phyloP scores from a whole-genome alignment of 2,888 invertebrate genomes.

The Alentia gelatinosa region DNA sequence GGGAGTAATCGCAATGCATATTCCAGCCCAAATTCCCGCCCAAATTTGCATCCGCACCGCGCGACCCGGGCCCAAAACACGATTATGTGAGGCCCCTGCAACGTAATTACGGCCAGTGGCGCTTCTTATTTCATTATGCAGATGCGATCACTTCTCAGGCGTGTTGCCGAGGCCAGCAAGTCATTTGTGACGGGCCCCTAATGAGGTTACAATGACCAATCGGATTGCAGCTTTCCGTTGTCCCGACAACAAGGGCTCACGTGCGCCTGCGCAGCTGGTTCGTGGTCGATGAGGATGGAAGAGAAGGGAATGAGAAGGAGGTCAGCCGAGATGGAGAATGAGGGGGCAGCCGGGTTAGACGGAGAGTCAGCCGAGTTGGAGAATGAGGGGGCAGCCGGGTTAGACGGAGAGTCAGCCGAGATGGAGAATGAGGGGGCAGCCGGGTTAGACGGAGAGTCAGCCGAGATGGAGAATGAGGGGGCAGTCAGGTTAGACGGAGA shows the following conservation, averaged over 20 bases:
- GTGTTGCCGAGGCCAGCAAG: constrained; percentile 49
- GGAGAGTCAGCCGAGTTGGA: too few relatives aligned
- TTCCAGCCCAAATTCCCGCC: constrained; percentile 6
- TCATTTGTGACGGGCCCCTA: constrained; percentile 27
- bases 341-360: too few relatives aligned
- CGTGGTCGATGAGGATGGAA: neutral
- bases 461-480: too few relatives aligned
- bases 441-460: too few relatives aligned
- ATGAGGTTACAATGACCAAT: constrained; percentile 54
- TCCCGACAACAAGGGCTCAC: constrained; percentile 43
- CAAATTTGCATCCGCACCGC: constrained; percentile 5
- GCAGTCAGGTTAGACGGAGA: too few relatives aligned
- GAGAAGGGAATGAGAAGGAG: too few relatives aligned
- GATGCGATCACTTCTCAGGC: constrained; percentile 44
- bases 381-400: too few relatives aligned
- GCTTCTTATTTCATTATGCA: constrained; percentile 54
- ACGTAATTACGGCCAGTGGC: constrained; percentile 48
- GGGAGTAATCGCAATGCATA: constrained; percentile 43
- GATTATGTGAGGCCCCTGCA: constrained; percentile 37
- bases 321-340: too few relatives aligned
- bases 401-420: too few relatives aligned
- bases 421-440: too few relatives aligned
- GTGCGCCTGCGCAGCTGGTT: neutral
- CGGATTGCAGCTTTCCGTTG: constrained; percentile 48
- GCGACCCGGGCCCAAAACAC: constrained; percentile 41